phyloP scores from a whole-genome alignment of 2,113 vertebrate genomes.

The Trichechus manatus region DNA sequence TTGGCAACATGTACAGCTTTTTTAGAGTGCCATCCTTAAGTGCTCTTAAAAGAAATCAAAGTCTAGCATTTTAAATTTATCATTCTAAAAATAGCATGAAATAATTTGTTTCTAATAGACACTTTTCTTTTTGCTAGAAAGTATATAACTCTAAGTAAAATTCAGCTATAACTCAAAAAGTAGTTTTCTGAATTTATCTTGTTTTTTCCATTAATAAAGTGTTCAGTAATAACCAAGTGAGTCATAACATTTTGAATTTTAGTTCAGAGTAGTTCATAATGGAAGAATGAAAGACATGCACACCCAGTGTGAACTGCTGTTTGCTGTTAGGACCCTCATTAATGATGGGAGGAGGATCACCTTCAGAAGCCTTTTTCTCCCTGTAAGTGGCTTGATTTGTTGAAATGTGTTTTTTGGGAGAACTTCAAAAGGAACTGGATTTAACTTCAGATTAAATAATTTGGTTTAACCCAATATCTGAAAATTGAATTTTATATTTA shows the following conservation, averaged over 20 bases:
- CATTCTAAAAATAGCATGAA: conserved; percentile 58
- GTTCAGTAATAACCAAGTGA: conserved; percentile 43
- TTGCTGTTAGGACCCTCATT: conserved; percentile 31
- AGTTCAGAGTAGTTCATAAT: background rate
- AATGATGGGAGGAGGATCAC: conserved; percentile 24
- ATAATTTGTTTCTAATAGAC: conserved; percentile 59
- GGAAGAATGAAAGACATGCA: conserved; percentile 30
- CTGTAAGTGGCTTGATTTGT: conserved; percentile 52
- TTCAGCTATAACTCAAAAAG: conserved; percentile 24
- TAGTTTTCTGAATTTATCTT: conserved; percentile 39
- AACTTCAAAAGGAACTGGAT: conserved; percentile 60
- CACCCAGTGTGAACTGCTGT: conserved; percentile 35
- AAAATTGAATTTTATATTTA: conserved; percentile 42
- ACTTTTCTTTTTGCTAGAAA: conserved; percentile 58
- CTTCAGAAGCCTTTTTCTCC: conserved; percentile 22
- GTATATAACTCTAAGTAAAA: conserved; percentile 37
- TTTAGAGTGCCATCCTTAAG: conserved; percentile 59
- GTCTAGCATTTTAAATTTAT: conserved; percentile 55
- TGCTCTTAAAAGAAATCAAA: conserved; percentile 63
- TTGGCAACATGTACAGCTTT: conserved; percentile 69
- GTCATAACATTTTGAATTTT: conserved; percentile 63
- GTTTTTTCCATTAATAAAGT: conserved; percentile 54
- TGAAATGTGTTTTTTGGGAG: conserved; percentile 14
- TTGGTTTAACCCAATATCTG: conserved; percentile 28
- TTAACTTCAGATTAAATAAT: conserved; percentile 49